A percentile compares a stretch with the other conserved stretches of the same genome.
Conservation (phyloP, 2,797 vertebrate genomes). For the Myotis findleyi region DNA sequence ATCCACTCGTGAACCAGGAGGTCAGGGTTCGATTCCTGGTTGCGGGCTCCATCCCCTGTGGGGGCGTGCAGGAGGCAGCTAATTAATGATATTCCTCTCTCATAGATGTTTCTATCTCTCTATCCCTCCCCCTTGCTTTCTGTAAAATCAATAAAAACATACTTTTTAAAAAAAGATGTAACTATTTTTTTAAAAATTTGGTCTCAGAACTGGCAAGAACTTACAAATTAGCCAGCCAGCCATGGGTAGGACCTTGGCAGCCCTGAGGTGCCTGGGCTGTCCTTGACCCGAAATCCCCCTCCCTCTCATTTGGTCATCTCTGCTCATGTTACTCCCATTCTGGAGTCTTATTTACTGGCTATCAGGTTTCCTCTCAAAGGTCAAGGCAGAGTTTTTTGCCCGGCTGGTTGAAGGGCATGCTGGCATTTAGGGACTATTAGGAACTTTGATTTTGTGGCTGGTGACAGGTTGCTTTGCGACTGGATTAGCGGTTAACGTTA, state of each 20-base stretch:
- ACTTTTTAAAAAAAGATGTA: no score
- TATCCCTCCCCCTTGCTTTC: no score
- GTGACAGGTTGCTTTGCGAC: background rate
- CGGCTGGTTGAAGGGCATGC: background rate
- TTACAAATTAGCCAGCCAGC: background rate
- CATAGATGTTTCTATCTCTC: no score
- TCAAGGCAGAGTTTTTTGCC: constrained; percentile 19
- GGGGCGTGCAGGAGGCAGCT: no score
- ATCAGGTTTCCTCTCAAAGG: constrained; percentile 67
- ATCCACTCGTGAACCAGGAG: no score
- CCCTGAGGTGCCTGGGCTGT: background rate
- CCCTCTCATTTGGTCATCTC: background rate
- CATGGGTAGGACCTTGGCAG: background rate
- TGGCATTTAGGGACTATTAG: background rate
- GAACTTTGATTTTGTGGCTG: background rate
- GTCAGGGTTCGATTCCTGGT: no score
- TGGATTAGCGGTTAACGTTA: background rate
- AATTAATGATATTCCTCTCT: no score
- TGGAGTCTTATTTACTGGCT: constrained; percentile 44
- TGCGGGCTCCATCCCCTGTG: no score
- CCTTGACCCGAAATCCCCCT: no score
- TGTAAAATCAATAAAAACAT: no score
- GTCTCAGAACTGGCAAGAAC: background rate
- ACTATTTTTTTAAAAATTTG: no score
- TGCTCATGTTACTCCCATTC: background rate